A percentile compares a stretch with the other conserved stretches of the same genome.
These are phyloP conservation scores for Nyctalus aviator DNA, from an alignment of 2,797 vertebrate genomes.

Conservation along the genomic window DNA sequence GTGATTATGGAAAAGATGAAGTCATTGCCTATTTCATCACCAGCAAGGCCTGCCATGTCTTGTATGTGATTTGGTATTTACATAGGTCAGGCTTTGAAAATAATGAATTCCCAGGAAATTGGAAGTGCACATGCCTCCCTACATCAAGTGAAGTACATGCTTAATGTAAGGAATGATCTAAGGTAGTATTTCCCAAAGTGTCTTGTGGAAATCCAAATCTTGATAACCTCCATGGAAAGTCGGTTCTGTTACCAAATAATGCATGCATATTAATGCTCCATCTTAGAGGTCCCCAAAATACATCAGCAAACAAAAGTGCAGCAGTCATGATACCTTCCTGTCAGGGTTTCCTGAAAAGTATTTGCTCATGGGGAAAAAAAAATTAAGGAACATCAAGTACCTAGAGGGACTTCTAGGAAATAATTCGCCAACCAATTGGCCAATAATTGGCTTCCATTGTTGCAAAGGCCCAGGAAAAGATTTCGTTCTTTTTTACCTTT, in stretches of 20 bases:
- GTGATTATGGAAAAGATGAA: slow-evolving; percentile 84
- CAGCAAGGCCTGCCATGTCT: slow-evolving; percentile 69
- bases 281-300: neutral
- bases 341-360: neutral
- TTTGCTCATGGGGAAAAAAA: neutral
- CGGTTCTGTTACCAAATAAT: neutral
- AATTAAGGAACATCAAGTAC: neutral
- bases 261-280: neutral
- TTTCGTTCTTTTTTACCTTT: too few relatives aligned
- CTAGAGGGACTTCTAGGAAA: neutral
- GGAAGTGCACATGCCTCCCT: neutral
- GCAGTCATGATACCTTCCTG: neutral
- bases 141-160: slow-evolving; percentile 5
- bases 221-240: neutral
- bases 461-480: neutral
- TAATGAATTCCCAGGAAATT: slow-evolving; percentile 72
- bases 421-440: neutral
- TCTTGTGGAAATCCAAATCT: neutral
- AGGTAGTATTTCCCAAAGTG: neutral
- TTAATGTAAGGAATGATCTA: neutral
- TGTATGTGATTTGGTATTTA: slow-evolving; percentile 87
- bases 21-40: slow-evolving; percentile 74
- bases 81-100: slow-evolving; percentile 86
- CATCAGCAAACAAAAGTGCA: neutral
- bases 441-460: neutral